Conservation (phyloP, 2,797 vertebrate genomes). For the Sphaeramia orbicularis region DNA sequence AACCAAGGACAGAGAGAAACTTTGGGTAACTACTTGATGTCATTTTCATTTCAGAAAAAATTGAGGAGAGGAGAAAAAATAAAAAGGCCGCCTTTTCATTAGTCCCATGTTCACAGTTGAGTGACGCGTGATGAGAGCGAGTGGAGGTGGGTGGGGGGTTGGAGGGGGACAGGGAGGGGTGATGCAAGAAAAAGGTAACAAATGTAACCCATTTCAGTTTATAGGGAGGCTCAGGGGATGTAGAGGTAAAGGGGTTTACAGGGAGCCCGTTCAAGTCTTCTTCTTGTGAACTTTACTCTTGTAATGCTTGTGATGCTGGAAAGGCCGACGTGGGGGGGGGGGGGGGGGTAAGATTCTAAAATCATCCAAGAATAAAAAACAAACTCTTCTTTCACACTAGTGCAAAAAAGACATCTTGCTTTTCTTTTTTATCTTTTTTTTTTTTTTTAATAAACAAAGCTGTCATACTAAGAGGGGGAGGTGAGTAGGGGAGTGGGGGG, state of each 20-base stretch:
- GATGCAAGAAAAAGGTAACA: constrained; percentile 67
- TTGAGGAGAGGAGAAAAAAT: constrained; percentile 79
- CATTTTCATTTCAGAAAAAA: constrained; percentile 60
- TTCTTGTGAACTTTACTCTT: constrained; percentile 78
- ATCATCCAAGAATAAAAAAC: constrained; percentile 87
- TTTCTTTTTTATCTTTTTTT: constrained; percentile 68
- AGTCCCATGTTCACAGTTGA: constrained; percentile 72
- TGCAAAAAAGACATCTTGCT: constrained; percentile 99
- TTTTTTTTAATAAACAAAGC: constrained; percentile 88
- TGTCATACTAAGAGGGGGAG: constrained; percentile 90
- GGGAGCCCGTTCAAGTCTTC: constrained; percentile 48
- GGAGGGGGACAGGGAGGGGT: constrained; percentile 39
- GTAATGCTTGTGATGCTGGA: constrained; percentile 92
- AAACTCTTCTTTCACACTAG: constrained; percentile 99
- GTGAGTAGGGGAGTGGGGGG: constrained; percentile 80
- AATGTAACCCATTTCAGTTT: constrained; percentile 56
- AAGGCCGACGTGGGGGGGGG: constrained; percentile 89
- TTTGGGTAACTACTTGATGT: constrained; percentile 79
- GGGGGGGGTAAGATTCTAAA: constrained; percentile 88
- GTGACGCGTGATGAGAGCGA: constrained; percentile 55
- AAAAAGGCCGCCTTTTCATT: constrained; percentile 72
- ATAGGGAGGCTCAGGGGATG: constrained; percentile 8
- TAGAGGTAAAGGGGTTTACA: constrained; percentile 32
- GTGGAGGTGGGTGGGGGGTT: constrained; percentile 21
- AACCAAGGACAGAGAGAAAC: constrained; percentile 71